phyloP scores from a whole-genome alignment of 2,888 invertebrate genomes.

The Halocaridina rubra region DNA sequence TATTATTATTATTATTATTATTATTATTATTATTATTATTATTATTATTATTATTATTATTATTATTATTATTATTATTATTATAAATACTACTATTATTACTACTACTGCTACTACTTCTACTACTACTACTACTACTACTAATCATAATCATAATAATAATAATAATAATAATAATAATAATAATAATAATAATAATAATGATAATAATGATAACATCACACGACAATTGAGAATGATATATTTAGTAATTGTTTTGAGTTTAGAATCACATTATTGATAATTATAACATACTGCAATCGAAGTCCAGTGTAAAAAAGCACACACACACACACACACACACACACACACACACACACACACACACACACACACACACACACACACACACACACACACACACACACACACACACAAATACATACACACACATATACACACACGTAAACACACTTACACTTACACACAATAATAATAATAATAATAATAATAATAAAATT shows the following conservation, averaged over 20 bases:
- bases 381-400: slow-evolving; percentile 7
- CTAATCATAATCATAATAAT: too few species aligned
- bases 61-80: not conserved
- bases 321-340: not conserved
- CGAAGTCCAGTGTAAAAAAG: not conserved
- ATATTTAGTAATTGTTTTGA: too few species aligned
- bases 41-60: not conserved
- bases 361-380: not conserved
- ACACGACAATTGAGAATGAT: too few species aligned
- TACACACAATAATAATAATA: too few species aligned
- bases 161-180: not conserved
- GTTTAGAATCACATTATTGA: too few species aligned
- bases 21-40: not conserved
- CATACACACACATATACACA: not conserved
- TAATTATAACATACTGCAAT: too few species aligned
- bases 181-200: not conserved
- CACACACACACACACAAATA: too few species aligned
- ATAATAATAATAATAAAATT: too few species aligned
- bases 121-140: not conserved
- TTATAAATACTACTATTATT: not conserved
- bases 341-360: not conserved
- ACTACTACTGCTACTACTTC: not conserved
- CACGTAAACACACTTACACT: too few species aligned
- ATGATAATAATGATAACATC: not conserved
- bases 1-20: not conserved